Percentiles rank a stretch among this genome's conserved stretches.
Conservation (phyloP, 2,797 vertebrate species). For the Phalanger gymnotis region DNA sequence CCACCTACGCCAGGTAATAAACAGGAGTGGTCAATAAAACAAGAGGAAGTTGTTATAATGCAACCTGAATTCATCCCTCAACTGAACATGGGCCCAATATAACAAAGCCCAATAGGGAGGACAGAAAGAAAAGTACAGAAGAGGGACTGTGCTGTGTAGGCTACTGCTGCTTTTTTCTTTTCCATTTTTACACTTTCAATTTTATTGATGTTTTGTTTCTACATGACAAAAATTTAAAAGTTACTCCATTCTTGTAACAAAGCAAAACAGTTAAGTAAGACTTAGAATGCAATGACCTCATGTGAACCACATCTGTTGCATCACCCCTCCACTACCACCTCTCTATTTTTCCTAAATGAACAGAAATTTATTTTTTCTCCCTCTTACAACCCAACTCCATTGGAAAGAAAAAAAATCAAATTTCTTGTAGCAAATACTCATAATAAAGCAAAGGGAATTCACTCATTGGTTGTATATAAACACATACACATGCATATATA, state of each 20-base stretch:
- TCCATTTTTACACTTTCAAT: neutral
- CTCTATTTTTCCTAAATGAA: neutral
- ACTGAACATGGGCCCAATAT: neutral
- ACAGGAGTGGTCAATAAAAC: neutral
- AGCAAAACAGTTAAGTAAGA: neutral
- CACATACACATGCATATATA: neutral
- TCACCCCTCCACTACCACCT: neutral
- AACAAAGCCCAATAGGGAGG: neutral
- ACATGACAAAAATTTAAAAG: neutral
- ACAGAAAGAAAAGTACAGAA: neutral
- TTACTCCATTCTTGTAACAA: neutral
- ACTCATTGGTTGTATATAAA: neutral
- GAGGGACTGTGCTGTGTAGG: neutral
- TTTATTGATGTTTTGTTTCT: neutral
- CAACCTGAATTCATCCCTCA: neutral
- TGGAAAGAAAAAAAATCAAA: neutral
- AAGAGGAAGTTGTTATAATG: neutral
- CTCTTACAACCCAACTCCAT: neutral
- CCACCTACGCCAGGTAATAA: neutral
- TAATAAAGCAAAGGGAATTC: neutral
- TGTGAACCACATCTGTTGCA: neutral
- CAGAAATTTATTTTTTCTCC: neutral
- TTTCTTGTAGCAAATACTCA: neutral
- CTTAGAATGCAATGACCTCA: neutral
- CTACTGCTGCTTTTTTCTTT: neutral